phyloP scores from a whole-genome alignment of 2,113 vertebrate species.

The Mirounga angustirostris region DNA sequence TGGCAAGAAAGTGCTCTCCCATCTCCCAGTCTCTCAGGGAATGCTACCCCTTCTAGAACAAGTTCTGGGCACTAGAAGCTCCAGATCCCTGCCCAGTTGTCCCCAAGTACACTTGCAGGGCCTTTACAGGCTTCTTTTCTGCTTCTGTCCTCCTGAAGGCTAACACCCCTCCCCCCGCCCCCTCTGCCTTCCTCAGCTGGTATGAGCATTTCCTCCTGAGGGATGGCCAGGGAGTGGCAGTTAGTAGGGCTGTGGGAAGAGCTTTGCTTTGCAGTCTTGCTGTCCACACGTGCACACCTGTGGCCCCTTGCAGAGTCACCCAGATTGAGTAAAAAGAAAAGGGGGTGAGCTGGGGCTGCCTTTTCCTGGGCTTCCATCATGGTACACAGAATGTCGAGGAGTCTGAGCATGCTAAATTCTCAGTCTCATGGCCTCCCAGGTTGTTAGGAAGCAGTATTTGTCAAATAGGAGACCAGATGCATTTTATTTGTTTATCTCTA shows the following conservation, averaged over 20 bases:
- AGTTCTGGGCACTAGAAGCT: neutral
- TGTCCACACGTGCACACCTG: neutral
- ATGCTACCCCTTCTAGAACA: neutral
- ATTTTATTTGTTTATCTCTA: neutral
- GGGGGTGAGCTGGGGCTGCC: too few relatives aligned
- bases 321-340: neutral
- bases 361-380: neutral
- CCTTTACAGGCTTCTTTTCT: neutral
- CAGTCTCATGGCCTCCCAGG: neutral
- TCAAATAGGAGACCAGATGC: neutral
- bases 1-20: neutral
- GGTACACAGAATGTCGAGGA: neutral
- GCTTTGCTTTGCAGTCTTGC: too few relatives aligned
- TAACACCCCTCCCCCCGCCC: neutral
- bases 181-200: accelerated
- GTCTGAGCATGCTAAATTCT: too few relatives aligned
- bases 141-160: neutral
- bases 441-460: neutral
- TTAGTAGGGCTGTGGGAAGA: neutral
- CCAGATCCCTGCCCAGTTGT: neutral
- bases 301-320: neutral
- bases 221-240: neutral
- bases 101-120: neutral
- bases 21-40: neutral
- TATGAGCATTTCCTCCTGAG: neutral